Percentiles rank a stretch among this genome's conserved stretches.
Conservation (phyloP, 2,113 vertebrate species). For the Rhineura floridana region DNA sequence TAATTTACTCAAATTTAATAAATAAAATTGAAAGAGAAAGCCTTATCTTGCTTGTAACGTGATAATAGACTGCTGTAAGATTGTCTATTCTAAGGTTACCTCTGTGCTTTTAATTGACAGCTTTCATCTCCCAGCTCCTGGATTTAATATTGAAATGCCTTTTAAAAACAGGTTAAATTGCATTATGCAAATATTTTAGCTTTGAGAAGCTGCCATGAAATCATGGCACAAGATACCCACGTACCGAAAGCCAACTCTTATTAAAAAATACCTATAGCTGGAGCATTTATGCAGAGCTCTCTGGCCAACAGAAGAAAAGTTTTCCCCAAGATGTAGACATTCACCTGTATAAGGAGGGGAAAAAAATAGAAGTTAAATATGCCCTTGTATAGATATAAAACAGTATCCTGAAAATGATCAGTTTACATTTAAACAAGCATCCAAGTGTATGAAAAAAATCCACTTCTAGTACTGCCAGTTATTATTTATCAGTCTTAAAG, state of each 20-base stretch:
- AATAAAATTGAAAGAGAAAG: constrained; percentile 36
- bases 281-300: constrained; percentile 97
- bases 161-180: not conserved
- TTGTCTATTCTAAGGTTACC: not conserved
- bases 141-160: constrained; percentile 28
- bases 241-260: constrained; percentile 41
- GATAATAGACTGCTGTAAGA: not conserved
- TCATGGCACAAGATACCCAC: constrained; percentile 16
- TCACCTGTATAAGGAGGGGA: constrained; percentile 81
- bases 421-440: not conserved
- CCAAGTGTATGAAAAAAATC: not conserved
- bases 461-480: not conserved
- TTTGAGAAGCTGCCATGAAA: constrained; percentile 29
- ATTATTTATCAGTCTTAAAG: not conserved
- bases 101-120: not conserved
- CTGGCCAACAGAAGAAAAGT: constrained; percentile 92
- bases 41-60: not conserved
- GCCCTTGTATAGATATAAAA: not conserved
- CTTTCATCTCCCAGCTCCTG: constrained; percentile 23
- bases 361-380: constrained; percentile 33
- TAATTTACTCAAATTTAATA: not conserved
- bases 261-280: constrained; percentile 89
- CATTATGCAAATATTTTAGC: not conserved
- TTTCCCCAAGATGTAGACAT: constrained; percentile 92
- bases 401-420: not conserved